Evolutionary conservation across 1,140 invertebrate species (phyloP).

Genomic region (Brachionus manjavacas): DNA sequence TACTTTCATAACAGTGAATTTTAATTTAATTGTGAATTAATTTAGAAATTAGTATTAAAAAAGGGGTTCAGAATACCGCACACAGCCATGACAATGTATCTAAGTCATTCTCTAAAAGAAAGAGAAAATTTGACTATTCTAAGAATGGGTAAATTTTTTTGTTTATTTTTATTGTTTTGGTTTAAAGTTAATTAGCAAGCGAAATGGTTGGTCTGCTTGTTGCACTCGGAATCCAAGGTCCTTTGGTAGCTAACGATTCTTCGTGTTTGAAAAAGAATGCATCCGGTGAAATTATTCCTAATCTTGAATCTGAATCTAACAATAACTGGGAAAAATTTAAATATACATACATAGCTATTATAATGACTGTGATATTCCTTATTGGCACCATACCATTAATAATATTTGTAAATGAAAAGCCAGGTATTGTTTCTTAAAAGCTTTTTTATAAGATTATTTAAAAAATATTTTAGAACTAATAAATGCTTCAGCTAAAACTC

Average conservation of each 20-base stretch:
- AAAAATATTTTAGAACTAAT: background rate
- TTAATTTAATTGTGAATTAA: background rate
- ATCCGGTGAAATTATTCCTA: background rate
- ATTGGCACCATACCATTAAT: background rate
- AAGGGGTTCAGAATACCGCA: conserved; percentile 39
- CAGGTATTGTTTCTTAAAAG: background rate
- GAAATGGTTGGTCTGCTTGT: conserved; percentile 39
- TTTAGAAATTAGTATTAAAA: background rate
- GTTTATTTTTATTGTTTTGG: background rate
- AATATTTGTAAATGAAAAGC: conserved; percentile 29
- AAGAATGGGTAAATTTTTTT: background rate
- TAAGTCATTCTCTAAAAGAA: conserved; percentile 14
- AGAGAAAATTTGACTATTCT: background rate
- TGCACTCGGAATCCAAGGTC: conserved; percentile 29
- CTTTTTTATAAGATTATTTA: background rate
- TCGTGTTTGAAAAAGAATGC: background rate
- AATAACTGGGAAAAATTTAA: conserved; percentile 14
- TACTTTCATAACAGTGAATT: conserved; percentile 9
- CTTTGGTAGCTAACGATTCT: background rate
- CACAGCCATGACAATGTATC: conserved; percentile 33
- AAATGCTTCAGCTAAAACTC: background rate
- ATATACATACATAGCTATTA: conserved; percentile 18
- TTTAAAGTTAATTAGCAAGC: background rate
- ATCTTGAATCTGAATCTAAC: background rate
- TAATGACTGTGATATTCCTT: conserved; percentile 23